Base-by-base conservation (phyloP, 92 coral and sea anemone genomes). In the Zoanthus solanderi region DNA sequence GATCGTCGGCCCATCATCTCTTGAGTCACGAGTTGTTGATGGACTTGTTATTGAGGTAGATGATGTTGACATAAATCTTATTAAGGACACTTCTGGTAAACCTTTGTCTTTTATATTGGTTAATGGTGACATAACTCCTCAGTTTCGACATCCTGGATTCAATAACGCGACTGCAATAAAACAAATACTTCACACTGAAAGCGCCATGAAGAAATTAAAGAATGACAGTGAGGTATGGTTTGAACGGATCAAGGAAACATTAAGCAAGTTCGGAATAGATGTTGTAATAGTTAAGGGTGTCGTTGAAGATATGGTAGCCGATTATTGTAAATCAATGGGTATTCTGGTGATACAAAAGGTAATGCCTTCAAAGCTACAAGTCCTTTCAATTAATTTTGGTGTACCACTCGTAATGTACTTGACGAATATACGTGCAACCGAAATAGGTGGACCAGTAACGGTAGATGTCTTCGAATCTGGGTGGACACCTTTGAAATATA, bases 121-220 rank as follows among this genome's bases (percentile, higher is more conserved):
- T 12, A 90, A 97, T 80, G 98, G 98, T 45, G 98, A 97, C 79
- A 74, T 97, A 52, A 94, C 95, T 28, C 79, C 87, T 34, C 90
- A 90, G 53, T 97, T 89, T 89, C 91, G 87, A 13, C 98, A 97
- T 78, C 87, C 76, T 54, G 99, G 99, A 18, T 79, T 92, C 68
- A 88, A 90, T 73, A 93, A 92, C 13, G 80, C 95, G 23, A 68
- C 88, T 14, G 83, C 77, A 28, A 85, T 92, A 14, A 88, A 71
- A 53, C 94, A 87, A 68, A 74, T 91, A 66, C 47, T 95, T 45
- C 37, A 28, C 45, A 34, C 44, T 8, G 78, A 83, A 52, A 57
- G 84, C 47, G 83, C 84, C 23, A 75, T 84, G 18, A 58, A 78
- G 5, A 31, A 71, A 11, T 28, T 18, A 10, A 72, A 72, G 72